Base-by-base conservation (phyloP, 2,888 invertebrate species). In the Drosophila atripex region DNA sequence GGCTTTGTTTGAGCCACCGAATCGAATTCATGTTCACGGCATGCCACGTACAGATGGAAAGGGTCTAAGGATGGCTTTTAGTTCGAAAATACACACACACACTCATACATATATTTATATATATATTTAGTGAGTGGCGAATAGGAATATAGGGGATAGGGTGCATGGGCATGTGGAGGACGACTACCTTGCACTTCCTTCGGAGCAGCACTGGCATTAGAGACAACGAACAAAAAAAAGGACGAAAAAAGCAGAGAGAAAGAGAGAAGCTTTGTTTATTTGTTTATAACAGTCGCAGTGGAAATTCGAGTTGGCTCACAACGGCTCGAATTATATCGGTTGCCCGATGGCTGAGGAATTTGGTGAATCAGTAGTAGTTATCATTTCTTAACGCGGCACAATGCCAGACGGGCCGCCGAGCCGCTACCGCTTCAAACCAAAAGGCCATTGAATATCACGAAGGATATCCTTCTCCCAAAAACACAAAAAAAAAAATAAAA, bases 251-350 rank as follows among this genome's bases (percentile, higher is more conserved):
- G 4, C 14, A 21, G 35, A 32, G 49, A 45, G 50, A 3, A 16
- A 60, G 45, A 16, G 25, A 56, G 58, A 49, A 28, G 65, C 49
- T 47, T 77, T 77, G 79, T 82, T 85, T 80, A 75, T 75, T 83
- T 83, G 75, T 75, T 80, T 79, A 76, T 75, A 79, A 75, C 80
- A 78, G 71, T 68, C 61, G 72, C 75, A 49, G 53, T 50, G 63
- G 69, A 71, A 71, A 71, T 71, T 63, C 50, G 63, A 70, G 70
- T 70, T 63, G 72, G 70, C 71, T 71, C 72, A 70, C 61, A 70
- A 71, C 72, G 64, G 38, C 64, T 38, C 53, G 30, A 64, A 66
- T 65, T 53, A 64, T 64, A 35, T 35, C 35, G 35, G 35, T 35
- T 35, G 28, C 28, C 51, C 50, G 43, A 21, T 43, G 43, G 18